Evolutionary conservation across 2,888 invertebrate species (phyloP), one percentile per base, ranked within the genome.

Genomic region (Ommatoiulus sabulosus): DNA sequence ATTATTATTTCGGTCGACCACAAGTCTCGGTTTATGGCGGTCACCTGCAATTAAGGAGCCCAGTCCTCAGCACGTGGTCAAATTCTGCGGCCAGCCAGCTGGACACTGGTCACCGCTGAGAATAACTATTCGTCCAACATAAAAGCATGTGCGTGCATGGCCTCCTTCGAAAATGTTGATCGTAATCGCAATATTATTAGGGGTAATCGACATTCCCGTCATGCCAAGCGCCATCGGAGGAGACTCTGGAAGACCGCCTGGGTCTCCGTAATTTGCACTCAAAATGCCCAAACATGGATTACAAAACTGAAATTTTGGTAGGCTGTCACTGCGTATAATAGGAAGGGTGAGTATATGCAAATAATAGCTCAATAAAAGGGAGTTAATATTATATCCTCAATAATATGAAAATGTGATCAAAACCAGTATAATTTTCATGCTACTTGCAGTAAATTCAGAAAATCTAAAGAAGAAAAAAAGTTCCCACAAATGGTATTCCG

Each of bases 51-150:
- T 63, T 63, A 63, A 63, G 63, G 63, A 63, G 3, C n/a, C 63
- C 63, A 63, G 63, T 63, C 63, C 63, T 63, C 63, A 63, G 63
- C 63, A 63, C 63, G 63, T 63, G 63, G 63, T 63, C 63, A 63
- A 4, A 63, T 63, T 63, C 63, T 20, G 63, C 8, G 63, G 57
- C 57, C 57, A 57, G 17, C 15, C 57, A 57, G 17, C 57, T 57
- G 57, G 57, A 57, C 57, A 57, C 15, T 57, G 57, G 57, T 57
- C 57, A 57, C 4, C 17, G 12, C 15, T 57, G 20, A 20, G 5
- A 63, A n/a, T 20, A 15, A 15, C 15, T 15, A 52, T 15, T 15
- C 17, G 4, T 6, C 63, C n/a, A 20, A n/a, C n/a, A 20, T 20
- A 63, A 20, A 63, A 63, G 20, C 63, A 63, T 63, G n/a, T 63